These are phyloP conservation scores for Monoplex corrugatus DNA, from an alignment of 2,888 invertebrate species.

Conservation along the genomic window DNA sequence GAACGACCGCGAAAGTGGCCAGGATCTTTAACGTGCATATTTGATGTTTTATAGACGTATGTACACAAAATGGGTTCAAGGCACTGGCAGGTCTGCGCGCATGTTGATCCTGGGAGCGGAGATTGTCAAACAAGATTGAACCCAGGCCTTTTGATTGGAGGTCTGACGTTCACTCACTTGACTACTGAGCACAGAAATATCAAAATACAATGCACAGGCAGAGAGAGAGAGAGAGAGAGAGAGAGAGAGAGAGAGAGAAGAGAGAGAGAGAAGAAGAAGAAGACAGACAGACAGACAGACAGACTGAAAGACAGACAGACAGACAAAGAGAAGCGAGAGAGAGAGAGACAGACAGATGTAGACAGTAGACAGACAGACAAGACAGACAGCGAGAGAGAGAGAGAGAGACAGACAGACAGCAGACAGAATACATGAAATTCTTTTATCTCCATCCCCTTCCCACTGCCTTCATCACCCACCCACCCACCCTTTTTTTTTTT, in stretches of 20 bases:
- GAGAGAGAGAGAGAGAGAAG: not conserved
- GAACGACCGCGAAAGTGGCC: too few relatives aligned
- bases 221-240: not conserved
- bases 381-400: not conserved
- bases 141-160: too few relatives aligned
- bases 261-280: not conserved
- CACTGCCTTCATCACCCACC: too few relatives aligned
- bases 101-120: not conserved
- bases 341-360: not conserved
- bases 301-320: not conserved
- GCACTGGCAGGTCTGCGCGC: not conserved
- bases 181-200: not conserved
- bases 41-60: not conserved
- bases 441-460: not conserved
- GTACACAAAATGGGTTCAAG: not conserved
- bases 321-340: not conserved
- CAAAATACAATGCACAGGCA: not conserved
- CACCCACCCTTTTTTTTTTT: too few relatives aligned
- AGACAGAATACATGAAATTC: not conserved
- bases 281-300: not conserved
- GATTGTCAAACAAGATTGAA: not conserved
- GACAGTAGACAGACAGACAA: not conserved
- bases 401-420: slow-evolving; percentile 3
- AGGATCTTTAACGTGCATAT: too few relatives aligned
- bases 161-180: too few relatives aligned